A percentile compares a stretch with the other conserved stretches of the same genome.
These are phyloP conservation scores for Trematomus bernacchii DNA, from an alignment of 2,797 vertebrate species.

Conservation along the genomic window DNA sequence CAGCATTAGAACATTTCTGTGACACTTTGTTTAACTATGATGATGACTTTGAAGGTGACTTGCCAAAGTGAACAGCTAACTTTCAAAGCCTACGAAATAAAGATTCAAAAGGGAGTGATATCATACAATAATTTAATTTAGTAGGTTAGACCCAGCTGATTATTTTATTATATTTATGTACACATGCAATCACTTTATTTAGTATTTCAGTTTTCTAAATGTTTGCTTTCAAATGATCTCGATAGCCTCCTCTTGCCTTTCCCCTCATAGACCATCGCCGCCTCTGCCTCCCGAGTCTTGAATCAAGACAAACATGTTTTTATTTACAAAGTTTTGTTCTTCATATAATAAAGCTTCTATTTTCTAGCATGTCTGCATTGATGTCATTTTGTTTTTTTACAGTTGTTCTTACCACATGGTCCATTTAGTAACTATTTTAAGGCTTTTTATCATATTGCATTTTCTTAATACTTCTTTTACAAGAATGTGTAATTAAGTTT, in stretches of 20 bases:
- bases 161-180: not conserved
- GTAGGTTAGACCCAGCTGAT: not conserved
- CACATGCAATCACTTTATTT: constrained; percentile 5
- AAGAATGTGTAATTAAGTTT: not conserved
- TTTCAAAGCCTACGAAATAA: not conserved
- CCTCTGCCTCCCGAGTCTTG: constrained; percentile 72
- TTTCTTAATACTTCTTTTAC: not conserved
- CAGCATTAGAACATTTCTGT: not conserved
- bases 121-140: not conserved
- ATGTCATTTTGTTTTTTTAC: constrained; percentile 7
- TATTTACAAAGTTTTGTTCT: constrained; percentile 55
- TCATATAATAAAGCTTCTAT: constrained; percentile 61
- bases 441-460: not conserved
- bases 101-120: constrained; percentile 9
- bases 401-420: not conserved
- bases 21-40: not conserved
- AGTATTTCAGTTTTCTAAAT: not conserved
- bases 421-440: not conserved
- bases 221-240: not conserved
- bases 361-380: constrained; percentile 54
- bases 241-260: not conserved
- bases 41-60: not conserved
- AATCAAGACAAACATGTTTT: constrained; percentile 69
- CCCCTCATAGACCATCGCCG: constrained; percentile 51
- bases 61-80: constrained; percentile 33